Percentiles rank a stretch among this genome's conserved stretches.
Conservation (phyloP, 1,140 invertebrate genomes). For the Lycorma delicatula region DNA sequence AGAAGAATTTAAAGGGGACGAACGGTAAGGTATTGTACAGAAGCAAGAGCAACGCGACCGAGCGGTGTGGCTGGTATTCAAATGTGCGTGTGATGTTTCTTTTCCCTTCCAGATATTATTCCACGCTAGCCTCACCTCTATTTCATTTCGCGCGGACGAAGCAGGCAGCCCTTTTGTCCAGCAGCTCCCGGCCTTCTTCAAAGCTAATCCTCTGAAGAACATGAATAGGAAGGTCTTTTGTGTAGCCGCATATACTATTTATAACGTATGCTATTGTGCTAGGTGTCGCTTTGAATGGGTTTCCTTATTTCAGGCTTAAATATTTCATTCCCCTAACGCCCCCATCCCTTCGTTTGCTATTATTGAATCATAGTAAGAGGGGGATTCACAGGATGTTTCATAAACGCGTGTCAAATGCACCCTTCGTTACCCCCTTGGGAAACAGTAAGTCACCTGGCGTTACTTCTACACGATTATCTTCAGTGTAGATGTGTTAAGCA, state of each 20-base stretch:
- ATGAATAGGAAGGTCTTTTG: slow-evolving; percentile 6
- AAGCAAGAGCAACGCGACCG: too few relatives aligned
- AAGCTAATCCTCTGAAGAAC: slow-evolving; percentile 7
- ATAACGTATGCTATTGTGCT: slow-evolving; percentile 6
- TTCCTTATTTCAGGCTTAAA: slow-evolving; percentile 7
- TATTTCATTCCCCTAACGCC: background rate
- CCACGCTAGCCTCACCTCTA: slow-evolving; percentile 3
- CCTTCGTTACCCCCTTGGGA: background rate
- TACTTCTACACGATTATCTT: too few relatives aligned
- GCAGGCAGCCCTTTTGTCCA: slow-evolving; percentile 2
- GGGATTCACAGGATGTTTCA: slow-evolving; percentile 3
- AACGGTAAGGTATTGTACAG: too few relatives aligned
- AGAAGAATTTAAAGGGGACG: too few relatives aligned
- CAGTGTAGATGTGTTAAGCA: too few relatives aligned
- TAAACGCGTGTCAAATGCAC: slow-evolving; percentile 3
- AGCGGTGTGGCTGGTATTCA: too few relatives aligned
- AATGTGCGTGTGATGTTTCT: too few relatives aligned
- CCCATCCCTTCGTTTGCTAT: background rate
- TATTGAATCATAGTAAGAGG: background rate
- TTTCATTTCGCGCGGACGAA: slow-evolving; percentile 5
- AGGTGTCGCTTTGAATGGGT: slow-evolving; percentile 6
- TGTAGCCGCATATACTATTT: slow-evolving; percentile 5
- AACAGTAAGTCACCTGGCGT: slow-evolving; percentile 1
- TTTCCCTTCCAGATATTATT: too few relatives aligned
- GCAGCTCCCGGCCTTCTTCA: background rate